phyloP scores from a whole-genome alignment of 2,797 vertebrate species.

The Ctenopoma kingsleyae region DNA sequence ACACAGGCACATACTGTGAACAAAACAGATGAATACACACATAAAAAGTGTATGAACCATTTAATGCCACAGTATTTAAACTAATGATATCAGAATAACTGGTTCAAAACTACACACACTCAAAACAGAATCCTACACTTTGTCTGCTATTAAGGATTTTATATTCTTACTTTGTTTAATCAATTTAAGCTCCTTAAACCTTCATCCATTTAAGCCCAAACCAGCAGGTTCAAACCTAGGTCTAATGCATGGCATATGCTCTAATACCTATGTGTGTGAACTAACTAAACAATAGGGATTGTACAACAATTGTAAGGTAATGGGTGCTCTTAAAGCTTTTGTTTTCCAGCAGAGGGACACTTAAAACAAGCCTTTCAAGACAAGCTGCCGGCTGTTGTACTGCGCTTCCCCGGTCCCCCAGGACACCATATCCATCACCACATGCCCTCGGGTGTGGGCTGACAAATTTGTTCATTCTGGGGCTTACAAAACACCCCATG shows the following conservation, averaged over 20 bases:
- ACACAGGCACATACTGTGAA: not conserved
- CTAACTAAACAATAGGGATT: constrained; percentile 71
- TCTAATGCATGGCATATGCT: constrained; percentile 69
- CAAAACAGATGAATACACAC: not conserved
- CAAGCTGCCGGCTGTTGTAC: constrained; percentile 80
- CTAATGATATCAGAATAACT: not conserved
- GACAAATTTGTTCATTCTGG: constrained; percentile 84
- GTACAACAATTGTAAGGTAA: constrained; percentile 79
- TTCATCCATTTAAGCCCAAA: constrained; percentile 6
- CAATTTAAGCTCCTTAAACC: not conserved
- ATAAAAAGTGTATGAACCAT: constrained; percentile 9
- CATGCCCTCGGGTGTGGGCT: constrained; percentile 83
- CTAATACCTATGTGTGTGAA: constrained; percentile 64
- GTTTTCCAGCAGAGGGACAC: constrained; percentile 79
- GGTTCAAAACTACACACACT: not conserved
- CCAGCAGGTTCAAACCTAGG: constrained; percentile 17
- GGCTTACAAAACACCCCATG: constrained; percentile 82
- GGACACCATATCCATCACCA: constrained; percentile 85
- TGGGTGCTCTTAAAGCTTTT: constrained; percentile 83
- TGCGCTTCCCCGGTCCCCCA: constrained; percentile 73
- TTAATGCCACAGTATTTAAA: not conserved
- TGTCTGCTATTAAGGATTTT: not conserved
- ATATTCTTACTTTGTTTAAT: constrained; percentile 7
- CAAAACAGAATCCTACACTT: not conserved
- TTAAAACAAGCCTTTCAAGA: constrained; percentile 84